Evolutionary conservation across 2,888 invertebrate genomes (phyloP).

Genomic region (Sphaerophoria rueppellii): DNA sequence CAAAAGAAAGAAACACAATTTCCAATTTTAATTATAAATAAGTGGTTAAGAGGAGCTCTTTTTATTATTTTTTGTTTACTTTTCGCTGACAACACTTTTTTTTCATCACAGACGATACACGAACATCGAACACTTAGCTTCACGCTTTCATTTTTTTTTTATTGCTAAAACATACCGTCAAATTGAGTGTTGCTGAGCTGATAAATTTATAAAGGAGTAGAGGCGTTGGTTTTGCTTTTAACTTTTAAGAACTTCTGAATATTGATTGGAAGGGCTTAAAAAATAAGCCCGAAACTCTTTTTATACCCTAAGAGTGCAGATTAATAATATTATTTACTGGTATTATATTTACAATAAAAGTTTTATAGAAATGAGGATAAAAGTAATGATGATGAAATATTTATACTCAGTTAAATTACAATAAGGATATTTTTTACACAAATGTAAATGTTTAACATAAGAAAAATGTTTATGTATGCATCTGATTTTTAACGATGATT

Average conservation of each 20-base stretch:
- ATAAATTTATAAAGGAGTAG: neutral
- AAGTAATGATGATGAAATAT: too few species aligned
- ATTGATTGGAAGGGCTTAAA: constrained; percentile 79
- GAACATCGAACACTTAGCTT: constrained; percentile 33
- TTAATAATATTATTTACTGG: constrained; percentile 19
- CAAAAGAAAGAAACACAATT: neutral
- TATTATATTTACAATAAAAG: too few species aligned
- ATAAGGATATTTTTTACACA: too few species aligned
- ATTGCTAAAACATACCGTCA: constrained; percentile 64
- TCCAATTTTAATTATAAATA: neutral
- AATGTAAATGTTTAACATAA: too few species aligned
- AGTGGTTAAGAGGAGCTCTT: constrained; percentile 18
- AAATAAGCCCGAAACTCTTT: constrained; percentile 78
- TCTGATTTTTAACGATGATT: too few species aligned
- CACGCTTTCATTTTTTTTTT: constrained; percentile 1
- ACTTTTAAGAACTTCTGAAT: constrained; percentile 76
- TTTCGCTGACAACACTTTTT: constrained; percentile 45
- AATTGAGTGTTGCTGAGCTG: constrained; percentile 46
- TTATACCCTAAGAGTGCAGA: constrained; percentile 75
- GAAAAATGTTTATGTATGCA: too few species aligned
- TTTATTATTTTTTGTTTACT: constrained; percentile 26
- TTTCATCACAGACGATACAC: constrained; percentile 55
- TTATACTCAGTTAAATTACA: too few species aligned
- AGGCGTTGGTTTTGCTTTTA: constrained; percentile 24
- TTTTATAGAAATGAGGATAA: too few species aligned